Conservation (phyloP, 2,797 vertebrate genomes). For the Oophaga sylvatica region DNA sequence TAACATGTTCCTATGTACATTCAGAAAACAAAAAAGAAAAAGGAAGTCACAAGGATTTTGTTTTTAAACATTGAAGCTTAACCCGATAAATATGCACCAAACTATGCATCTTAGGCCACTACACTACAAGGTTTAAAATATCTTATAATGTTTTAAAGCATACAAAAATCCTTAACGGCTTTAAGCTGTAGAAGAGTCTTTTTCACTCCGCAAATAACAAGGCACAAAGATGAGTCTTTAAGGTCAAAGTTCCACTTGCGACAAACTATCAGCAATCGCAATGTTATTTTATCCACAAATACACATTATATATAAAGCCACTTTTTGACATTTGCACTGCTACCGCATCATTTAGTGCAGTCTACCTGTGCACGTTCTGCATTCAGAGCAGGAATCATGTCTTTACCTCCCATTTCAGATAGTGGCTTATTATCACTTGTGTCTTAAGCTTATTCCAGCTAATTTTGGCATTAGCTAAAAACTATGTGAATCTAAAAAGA, state of each 20-base stretch:
- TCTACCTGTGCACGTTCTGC: conserved; percentile 15
- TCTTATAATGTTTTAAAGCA: conserved; percentile 75
- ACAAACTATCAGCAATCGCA: conserved; percentile 83
- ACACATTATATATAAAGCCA: not conserved
- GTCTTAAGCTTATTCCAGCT: conserved; percentile 76
- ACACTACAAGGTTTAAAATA: conserved; percentile 69
- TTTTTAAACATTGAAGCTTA: conserved; percentile 84
- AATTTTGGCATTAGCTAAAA: conserved; percentile 70
- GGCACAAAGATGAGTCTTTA: conserved; percentile 98
- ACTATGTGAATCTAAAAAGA: conserved; percentile 63
- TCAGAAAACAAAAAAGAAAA: conserved; percentile 73
- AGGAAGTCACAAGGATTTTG: conserved; percentile 83
- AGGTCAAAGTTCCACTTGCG: conserved; percentile 74
- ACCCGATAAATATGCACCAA: conserved; percentile 75
- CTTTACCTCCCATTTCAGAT: conserved; percentile 20
- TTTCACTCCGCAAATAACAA: conserved; percentile 83
- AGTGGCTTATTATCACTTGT: conserved; percentile 71
- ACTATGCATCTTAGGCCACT: conserved; percentile 44
- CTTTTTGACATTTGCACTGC: conserved; percentile 6
- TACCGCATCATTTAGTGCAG: conserved; percentile 7
- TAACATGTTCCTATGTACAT: conserved; percentile 96
- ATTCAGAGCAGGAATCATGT: not conserved
- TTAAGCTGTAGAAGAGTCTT: conserved; percentile 75
- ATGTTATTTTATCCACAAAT: conserved; percentile 11
- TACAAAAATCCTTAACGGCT: conserved; percentile 84